These are phyloP conservation scores for Falco rusticolus DNA, from an alignment of 2,797 vertebrate species.

Conservation along the genomic window DNA sequence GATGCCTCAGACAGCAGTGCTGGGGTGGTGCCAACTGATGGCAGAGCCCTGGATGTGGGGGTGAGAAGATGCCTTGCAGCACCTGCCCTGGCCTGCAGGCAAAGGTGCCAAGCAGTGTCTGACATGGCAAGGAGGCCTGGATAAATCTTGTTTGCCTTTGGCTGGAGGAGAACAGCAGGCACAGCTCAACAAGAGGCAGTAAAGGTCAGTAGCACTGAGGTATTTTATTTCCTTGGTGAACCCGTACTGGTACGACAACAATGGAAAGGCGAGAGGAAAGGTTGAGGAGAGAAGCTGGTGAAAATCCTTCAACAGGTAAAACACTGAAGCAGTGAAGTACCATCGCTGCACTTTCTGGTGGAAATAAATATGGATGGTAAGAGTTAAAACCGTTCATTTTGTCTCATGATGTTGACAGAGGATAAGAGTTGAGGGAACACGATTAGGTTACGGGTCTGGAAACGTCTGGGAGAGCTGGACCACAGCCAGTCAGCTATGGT, in stretches of 20 bases:
- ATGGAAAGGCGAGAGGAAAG: background rate
- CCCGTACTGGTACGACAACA: accelerated
- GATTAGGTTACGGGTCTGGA: background rate
- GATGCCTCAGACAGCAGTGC: background rate
- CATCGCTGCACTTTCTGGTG: background rate
- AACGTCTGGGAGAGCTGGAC: background rate
- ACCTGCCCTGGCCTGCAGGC: accelerated
- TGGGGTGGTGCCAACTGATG: background rate
- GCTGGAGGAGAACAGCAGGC: background rate
- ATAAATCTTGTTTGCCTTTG: background rate
- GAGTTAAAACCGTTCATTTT: background rate
- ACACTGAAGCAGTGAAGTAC: background rate
- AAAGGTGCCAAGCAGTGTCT: background rate
- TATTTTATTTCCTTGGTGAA: background rate
- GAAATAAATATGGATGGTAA: background rate
- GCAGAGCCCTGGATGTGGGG: background rate
- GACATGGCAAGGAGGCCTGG: background rate
- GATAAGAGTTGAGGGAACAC: background rate
- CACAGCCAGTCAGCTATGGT: background rate
- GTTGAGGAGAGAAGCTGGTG: background rate
- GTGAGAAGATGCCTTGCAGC: background rate
- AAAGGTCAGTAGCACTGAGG: background rate
- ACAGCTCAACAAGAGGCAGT: background rate
- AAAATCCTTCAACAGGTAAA: background rate
- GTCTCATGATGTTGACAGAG: background rate